Base-by-base conservation (phyloP, 2,797 vertebrate species). In the Poeciliopsis presidionis region DNA sequence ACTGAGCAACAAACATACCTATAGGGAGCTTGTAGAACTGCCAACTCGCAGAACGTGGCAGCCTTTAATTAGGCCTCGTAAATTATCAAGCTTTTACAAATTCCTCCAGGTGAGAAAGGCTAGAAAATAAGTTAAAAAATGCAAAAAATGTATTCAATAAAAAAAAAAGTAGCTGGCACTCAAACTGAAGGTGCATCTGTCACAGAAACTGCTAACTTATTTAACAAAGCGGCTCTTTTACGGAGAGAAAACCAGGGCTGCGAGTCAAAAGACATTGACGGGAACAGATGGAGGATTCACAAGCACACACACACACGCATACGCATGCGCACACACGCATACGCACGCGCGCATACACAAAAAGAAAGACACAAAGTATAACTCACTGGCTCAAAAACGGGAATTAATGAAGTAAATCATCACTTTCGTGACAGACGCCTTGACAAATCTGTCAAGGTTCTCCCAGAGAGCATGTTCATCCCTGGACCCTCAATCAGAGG, bases 141-240 rank as follows among this genome's bases (percentile, higher is more conserved):
- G 7, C 2, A 22, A 39, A 39, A 39, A 39, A 39, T 39, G 39
- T 41, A 51, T 22, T 51, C 7, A 20, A 49, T 20, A 2, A 49
- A 20, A 12, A n/a, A n/a, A 22, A 51, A 84, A 75, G 13, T 43
- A 36, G 43, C 7, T 33, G 20, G 53, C 45, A 0, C 20, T 73
- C 9, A 51, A 53, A 33, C 14, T 33, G 45, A 79, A 71, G 72
- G 59, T 65, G 20, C 57, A 41, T 78, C 77, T 45, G 80, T 75
- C 77, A 76, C 53, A 55, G 78, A 79, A 81, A 73, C 39, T 13
- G 36, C 30, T 82, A 6, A 84, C 81, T 83, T 77, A 84, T 88
- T 82, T 30, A 85, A 61, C 2, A 1, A 18, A 0, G 18, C 55
- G 65, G 53, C 70, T 20, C 20, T 74, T 72, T 69, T 55, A 39